Evolutionary conservation across 2,888 invertebrate genomes (phyloP), one percentile per base, ranked within the genome.

Genomic region (Keiferia lycopersicella): DNA sequence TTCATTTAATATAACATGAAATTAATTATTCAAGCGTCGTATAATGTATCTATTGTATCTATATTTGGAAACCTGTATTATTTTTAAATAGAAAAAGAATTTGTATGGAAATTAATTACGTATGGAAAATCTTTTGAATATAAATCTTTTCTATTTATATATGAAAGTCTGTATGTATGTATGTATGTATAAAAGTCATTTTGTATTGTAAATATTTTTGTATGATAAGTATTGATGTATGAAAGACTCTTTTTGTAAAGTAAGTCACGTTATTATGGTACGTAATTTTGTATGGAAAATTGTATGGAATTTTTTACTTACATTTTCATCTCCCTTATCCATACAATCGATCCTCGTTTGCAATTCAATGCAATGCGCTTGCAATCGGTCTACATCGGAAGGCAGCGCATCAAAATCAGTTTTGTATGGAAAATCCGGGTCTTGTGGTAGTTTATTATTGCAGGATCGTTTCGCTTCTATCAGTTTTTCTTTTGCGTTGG

Each of bases 291-390:
- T 10, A 34, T 4, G 10, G 10, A 34, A 8, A 34, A 8, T 34
- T 34, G 34, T 8, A 8, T 34, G 34, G 10, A 34, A 34, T 7
- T 10, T 34, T 10, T 1, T 12, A 12, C 70, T 74, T 82, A 95
- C 94, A 82, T 92, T 92, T 41, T 93, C 92, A 70, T 93, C 93
- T 0, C 92, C 92, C 30, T 87, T 82, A 26, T 92, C 92, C 83
- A 95, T 89, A 73, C 95, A 95, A 51, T 94, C 94, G 16, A 95
- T 92, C 74, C 94, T 93, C 0, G 95, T 93, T 72, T 93, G 92
- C 14, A 94, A 78, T 50, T 94, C 93, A 39, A 91, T 88, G 64
- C 73, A 80, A 58, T 93, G 89, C 0, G 91, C 91, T 34, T 93
- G 91, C 8, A 96, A 77, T 0, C 88, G 86, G 0, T 85, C 86